Evolutionary conservation across 2,888 invertebrate genomes (phyloP).

Genomic region (Apodemia duryi): DNA sequence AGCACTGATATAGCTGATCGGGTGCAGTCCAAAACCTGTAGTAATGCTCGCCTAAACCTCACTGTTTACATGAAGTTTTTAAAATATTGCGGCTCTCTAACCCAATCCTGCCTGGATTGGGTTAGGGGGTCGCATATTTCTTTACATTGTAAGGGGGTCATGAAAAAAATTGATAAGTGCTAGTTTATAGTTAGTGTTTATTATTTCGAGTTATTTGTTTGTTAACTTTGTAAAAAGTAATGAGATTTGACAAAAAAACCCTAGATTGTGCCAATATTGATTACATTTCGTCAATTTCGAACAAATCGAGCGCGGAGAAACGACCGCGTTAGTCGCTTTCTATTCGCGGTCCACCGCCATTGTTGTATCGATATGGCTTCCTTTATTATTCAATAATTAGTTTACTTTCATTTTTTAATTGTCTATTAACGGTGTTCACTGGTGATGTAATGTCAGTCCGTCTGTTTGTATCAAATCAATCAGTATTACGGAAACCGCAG

Average conservation of each 20-base stretch:
- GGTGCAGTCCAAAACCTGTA: no score
- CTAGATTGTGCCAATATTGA: background rate
- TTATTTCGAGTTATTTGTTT: no score
- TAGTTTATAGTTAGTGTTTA: no score
- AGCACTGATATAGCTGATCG: no score
- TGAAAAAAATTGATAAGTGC: no score
- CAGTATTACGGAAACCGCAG: background rate
- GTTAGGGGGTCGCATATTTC: no score
- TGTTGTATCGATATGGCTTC: slow-evolving; percentile 2
- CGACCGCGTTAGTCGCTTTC: slow-evolving; percentile 4
- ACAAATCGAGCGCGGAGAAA: slow-evolving; percentile 8
- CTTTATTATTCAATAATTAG: slow-evolving; percentile 14
- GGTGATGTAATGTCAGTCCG: background rate
- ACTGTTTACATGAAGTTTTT: no score
- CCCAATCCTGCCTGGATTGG: no score
- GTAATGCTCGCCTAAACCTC: no score
- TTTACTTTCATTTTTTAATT: slow-evolving; percentile 14
- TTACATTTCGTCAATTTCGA: background rate
- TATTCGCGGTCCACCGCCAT: slow-evolving; percentile 6
- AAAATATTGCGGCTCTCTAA: no score
- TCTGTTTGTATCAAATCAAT: background rate
- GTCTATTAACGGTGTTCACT: background rate
- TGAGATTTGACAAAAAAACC: background rate
- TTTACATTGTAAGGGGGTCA: no score
- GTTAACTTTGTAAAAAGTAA: no score